Evolutionary conservation across 2,888 invertebrate species (phyloP).

Genomic region (Cheilosia pagana): DNA sequence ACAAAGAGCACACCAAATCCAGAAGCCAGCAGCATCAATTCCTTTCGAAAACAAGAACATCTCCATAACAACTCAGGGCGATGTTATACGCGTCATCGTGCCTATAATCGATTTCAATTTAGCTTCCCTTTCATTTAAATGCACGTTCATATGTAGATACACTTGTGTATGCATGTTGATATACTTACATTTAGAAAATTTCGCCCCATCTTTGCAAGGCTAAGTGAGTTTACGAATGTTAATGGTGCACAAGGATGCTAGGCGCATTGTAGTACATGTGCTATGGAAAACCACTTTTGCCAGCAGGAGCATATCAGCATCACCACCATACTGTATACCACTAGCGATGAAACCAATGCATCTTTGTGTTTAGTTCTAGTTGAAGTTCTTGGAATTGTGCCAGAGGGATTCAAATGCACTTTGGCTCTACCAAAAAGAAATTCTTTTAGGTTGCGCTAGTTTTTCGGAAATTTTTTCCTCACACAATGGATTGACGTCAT

Average conservation of each 20-base stretch:
- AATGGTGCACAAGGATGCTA: constrained; percentile 62
- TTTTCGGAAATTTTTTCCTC: constrained; percentile 39
- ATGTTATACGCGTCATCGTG: constrained; percentile 50
- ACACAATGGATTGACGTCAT: constrained; percentile 32
- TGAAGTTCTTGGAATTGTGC: constrained; percentile 68
- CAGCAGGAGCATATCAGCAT: constrained; percentile 41
- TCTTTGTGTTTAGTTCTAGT: constrained; percentile 57
- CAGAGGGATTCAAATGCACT: constrained; percentile 68
- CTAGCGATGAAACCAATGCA: constrained; percentile 56
- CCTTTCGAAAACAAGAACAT: constrained; percentile 19
- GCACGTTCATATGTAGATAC: background rate
- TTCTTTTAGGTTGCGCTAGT: constrained; percentile 58
- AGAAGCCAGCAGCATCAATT: background rate
- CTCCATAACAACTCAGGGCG: constrained; percentile 36
- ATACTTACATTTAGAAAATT: constrained; percentile 7
- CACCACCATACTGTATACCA: background rate
- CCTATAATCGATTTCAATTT: constrained; percentile 66
- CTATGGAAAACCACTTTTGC: constrained; percentile 65
- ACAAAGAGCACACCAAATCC: background rate
- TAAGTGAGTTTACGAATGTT: constrained; percentile 67
- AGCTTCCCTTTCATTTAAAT: constrained; percentile 34
- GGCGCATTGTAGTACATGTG: constrained; percentile 61
- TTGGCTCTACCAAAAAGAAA: constrained; percentile 60
- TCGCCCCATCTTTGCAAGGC: constrained; percentile 29
- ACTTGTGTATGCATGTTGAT: background rate